phyloP scores from a whole-genome alignment of 2,113 vertebrate genomes.

The Fukomys damarensis region DNA sequence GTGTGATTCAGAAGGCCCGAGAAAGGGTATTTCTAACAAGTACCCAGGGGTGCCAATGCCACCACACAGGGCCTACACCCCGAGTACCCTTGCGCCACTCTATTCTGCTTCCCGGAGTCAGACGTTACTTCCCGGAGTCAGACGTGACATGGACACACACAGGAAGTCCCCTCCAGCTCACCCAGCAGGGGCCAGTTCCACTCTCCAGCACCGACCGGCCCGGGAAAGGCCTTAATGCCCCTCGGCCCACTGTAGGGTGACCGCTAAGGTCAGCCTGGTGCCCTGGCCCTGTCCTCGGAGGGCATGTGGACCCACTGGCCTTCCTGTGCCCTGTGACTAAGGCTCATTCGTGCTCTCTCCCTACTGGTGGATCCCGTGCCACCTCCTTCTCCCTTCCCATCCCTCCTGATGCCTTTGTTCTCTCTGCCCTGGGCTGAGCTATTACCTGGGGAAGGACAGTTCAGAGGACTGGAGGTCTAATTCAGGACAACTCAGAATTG shows the following conservation, averaged over 20 bases:
- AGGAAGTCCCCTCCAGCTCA: fast-evolving
- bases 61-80: background rate
- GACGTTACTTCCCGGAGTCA: background rate
- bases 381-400: too few species aligned
- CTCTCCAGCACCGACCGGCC: background rate
- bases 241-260: background rate
- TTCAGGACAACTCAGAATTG: background rate
- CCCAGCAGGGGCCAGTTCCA: background rate
- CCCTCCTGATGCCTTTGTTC: background rate
- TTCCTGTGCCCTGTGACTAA: background rate
- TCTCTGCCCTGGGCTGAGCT: background rate
- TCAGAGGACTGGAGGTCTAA: background rate
- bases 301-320: background rate
- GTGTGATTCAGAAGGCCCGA: background rate
- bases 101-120: background rate
- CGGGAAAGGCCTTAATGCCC: background rate
- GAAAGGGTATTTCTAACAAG: background rate
- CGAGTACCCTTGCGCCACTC: background rate
- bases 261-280: background rate
- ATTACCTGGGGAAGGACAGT: background rate
- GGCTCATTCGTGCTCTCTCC: background rate
- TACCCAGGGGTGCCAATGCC: background rate
- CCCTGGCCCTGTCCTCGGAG: background rate
- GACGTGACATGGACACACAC: background rate
- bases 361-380: background rate